Evolutionary conservation across 2,888 invertebrate species (phyloP).

Genomic region (Sussaba pulchella): DNA sequence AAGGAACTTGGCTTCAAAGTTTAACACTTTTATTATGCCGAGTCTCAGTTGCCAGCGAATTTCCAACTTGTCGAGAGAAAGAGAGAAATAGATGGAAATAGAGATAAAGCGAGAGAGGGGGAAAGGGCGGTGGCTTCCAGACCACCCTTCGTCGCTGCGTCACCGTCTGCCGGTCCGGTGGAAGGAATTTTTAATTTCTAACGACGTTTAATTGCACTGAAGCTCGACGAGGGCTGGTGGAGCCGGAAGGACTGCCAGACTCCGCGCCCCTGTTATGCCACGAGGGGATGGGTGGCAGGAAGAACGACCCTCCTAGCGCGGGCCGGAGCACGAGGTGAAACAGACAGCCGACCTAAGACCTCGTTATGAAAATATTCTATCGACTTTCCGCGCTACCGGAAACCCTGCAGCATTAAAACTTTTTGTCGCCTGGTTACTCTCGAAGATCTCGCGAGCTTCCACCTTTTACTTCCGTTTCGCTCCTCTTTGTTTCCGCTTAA

Average conservation of each 20-base stretch:
- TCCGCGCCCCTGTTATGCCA: neutral
- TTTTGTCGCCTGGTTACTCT: slow-evolving; percentile 65
- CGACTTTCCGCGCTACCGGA: slow-evolving; percentile 64
- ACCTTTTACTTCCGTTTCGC: neutral
- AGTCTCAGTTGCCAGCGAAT: slow-evolving; percentile 66
- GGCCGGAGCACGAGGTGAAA: slow-evolving; percentile 28
- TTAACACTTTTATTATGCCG: slow-evolving; percentile 71
- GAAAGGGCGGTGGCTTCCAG: neutral
- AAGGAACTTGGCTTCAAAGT: slow-evolving; percentile 63
- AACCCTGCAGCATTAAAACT: slow-evolving; percentile 67
- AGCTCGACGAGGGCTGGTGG: slow-evolving; percentile 50
- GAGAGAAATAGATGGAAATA: neutral
- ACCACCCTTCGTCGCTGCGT: neutral
- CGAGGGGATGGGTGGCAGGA: neutral
- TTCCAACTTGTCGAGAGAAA: slow-evolving; percentile 64
- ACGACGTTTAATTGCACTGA: slow-evolving; percentile 72
- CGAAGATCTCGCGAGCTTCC: slow-evolving; percentile 14
- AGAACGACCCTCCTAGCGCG: slow-evolving; percentile 4
- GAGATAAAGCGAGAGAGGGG: neutral
- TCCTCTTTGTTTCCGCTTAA: slow-evolving; percentile 53
- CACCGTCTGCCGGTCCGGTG: slow-evolving; percentile 38
- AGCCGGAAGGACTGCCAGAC: slow-evolving; percentile 18
- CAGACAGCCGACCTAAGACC: slow-evolving; percentile 57
- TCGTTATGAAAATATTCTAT: slow-evolving; percentile 69
- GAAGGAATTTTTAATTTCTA: slow-evolving; percentile 74